A percentile compares a stretch with the other conserved stretches of the same genome.
phyloP scores from a whole-genome alignment of 2,113 vertebrate genomes.

The Actenoides hombroni region DNA sequence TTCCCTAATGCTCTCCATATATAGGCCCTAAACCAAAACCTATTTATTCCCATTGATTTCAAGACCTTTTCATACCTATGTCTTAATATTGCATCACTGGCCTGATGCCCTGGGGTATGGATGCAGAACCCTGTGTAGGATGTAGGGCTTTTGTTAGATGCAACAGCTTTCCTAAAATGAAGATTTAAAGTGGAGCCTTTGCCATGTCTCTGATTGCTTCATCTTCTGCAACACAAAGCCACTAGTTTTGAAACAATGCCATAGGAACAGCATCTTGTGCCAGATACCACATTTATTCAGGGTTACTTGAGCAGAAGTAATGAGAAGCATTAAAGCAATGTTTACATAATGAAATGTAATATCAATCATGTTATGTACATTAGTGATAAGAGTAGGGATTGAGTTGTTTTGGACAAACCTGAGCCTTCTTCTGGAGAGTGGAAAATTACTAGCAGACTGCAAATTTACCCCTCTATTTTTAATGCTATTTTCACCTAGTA shows the following conservation, averaged over 20 bases:
- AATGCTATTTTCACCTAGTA: neutral
- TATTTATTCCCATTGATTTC: neutral
- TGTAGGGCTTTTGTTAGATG: neutral
- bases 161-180: neutral
- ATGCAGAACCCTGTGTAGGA: neutral
- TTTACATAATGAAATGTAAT: slow-evolving; percentile 65
- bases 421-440: slow-evolving; percentile 28
- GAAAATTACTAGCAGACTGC: slow-evolving; percentile 45
- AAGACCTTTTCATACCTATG: neutral
- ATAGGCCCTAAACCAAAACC: neutral
- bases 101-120: neutral
- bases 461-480: neutral
- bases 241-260: slow-evolving; percentile 49
- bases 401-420: slow-evolving; percentile 40
- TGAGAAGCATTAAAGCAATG: slow-evolving; percentile 62
- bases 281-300: slow-evolving; percentile 66
- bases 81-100: neutral
- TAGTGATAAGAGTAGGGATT: slow-evolving; percentile 45
- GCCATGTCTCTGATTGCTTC: neutral
- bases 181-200: neutral
- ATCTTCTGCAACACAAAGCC: slow-evolving; percentile 41
- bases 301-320: slow-evolving; percentile 70
- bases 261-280: slow-evolving; percentile 23
- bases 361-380: slow-evolving; percentile 41
- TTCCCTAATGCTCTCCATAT: neutral